Conservation (phyloP, 92 coral and sea anemone species). For the Diadumene lineata region DNA sequence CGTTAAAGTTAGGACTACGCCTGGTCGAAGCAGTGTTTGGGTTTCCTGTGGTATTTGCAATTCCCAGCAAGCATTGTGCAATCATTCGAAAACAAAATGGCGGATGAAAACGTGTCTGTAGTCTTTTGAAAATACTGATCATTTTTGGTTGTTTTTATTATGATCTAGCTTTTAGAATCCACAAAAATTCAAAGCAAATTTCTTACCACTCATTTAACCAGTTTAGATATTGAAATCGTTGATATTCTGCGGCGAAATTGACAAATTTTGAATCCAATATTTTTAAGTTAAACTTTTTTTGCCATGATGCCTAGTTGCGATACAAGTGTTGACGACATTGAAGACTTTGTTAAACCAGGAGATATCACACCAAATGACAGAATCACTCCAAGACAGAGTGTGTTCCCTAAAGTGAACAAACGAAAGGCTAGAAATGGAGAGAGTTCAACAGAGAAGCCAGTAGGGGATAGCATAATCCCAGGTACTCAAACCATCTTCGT, state of each 20-base stretch:
- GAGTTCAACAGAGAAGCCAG: conserved; percentile 50
- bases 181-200: background rate
- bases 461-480: conserved; percentile 88
- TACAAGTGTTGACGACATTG: conserved; percentile 80
- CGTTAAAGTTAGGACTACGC: no score
- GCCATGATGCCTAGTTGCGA: conserved; percentile 75
- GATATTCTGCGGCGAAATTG: background rate
- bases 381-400: conserved; percentile 48
- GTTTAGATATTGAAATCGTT: background rate
- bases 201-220: no score
- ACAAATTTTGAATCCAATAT: background rate
- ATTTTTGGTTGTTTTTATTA: background rate
- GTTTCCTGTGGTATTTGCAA: background rate
- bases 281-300: background rate
- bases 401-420: conserved; percentile 75
- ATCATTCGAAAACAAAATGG: conserved; percentile 19
- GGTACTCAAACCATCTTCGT: conserved; percentile 93
- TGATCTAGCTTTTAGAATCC: background rate
- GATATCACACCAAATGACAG: conserved; percentile 85
- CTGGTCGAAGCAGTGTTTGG: background rate
- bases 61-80: conserved; percentile 29
- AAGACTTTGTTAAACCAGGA: conserved; percentile 81
- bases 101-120: conserved; percentile 31
- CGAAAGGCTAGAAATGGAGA: conserved; percentile 16
- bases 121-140: background rate